These are phyloP conservation scores for Callinectes sapidus DNA, from an alignment of 2,888 invertebrate species.

Conservation along the genomic window DNA sequence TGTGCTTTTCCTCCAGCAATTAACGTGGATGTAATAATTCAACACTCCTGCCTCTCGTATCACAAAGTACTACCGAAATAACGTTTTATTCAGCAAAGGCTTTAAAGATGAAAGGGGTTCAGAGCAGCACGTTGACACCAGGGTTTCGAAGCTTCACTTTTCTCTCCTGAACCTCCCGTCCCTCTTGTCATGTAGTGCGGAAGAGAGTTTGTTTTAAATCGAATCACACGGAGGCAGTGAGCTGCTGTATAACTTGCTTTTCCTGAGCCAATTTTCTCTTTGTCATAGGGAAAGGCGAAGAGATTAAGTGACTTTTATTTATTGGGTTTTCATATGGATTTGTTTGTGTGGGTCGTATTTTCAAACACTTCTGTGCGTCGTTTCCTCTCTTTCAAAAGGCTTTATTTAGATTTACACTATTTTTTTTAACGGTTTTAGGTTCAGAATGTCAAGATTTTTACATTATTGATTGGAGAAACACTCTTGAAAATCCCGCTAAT, in stretches of 20 bases:
- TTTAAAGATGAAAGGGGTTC: not conserved
- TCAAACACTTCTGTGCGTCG: too few relatives aligned
- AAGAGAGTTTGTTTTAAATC: slow-evolving; percentile 14
- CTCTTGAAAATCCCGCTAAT: too few relatives aligned
- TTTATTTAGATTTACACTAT: too few relatives aligned
- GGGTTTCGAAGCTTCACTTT: not conserved
- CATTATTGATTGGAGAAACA: too few relatives aligned
- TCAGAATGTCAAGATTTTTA: too few relatives aligned
- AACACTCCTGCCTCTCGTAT: not conserved
- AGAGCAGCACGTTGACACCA: not conserved
- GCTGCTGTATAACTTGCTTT: not conserved
- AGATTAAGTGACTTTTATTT: not conserved
- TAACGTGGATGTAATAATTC: not conserved
- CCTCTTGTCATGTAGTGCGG: not conserved
- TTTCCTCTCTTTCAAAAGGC: too few relatives aligned
- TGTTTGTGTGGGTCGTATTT: too few relatives aligned
- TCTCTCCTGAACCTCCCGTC: not conserved
- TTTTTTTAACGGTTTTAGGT: too few relatives aligned
- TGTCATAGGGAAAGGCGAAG: not conserved
- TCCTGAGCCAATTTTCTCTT: not conserved
- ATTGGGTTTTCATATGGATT: not conserved
- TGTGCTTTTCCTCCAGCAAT: not conserved
- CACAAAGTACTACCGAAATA: not conserved
- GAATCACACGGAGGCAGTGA: slow-evolving; percentile 14
- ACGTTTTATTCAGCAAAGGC: not conserved